phyloP scores from a whole-genome alignment of 2,888 invertebrate genomes.

The Timema podura region DNA sequence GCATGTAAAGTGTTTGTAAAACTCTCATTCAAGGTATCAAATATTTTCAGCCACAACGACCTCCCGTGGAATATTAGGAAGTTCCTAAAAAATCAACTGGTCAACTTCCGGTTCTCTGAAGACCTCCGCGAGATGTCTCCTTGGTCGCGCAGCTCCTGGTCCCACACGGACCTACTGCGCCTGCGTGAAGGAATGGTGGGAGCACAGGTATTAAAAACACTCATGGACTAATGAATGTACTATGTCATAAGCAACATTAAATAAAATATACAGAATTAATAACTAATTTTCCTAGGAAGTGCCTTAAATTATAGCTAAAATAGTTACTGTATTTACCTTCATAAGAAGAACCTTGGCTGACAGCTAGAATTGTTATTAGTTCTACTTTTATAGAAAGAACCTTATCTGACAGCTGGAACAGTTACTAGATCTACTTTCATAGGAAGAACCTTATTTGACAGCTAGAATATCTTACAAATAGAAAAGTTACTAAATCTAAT shows the following conservation, averaged over 20 bases:
- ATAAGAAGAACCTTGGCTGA: no score
- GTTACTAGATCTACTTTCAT: no score
- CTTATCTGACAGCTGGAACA: no score
- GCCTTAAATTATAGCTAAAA: no score
- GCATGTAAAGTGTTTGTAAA: neutral
- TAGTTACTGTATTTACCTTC: no score
- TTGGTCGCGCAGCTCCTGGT: conserved; percentile 72
- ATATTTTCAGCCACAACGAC: conserved; percentile 48
- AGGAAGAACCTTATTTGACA: no score
- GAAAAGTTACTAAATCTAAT: no score
- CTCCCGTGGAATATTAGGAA: conserved; percentile 46
- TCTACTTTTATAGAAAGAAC: no score
- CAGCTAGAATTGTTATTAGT: no score
- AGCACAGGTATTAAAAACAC: conserved; percentile 59
- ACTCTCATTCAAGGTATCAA: neutral
- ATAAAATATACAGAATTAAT: no score
- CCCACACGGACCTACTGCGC: conserved; percentile 72
- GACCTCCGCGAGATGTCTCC: conserved; percentile 65
- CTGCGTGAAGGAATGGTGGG: conserved; percentile 70
- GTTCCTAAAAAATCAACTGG: conserved; percentile 53
- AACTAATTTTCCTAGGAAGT: no score
- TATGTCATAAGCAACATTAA: neutral
- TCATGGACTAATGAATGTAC: neutral
- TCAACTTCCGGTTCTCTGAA: conserved; percentile 60
- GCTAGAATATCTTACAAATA: no score